Base-by-base conservation (phyloP, 2,113 vertebrate genomes). In the Canis aureus region DNA sequence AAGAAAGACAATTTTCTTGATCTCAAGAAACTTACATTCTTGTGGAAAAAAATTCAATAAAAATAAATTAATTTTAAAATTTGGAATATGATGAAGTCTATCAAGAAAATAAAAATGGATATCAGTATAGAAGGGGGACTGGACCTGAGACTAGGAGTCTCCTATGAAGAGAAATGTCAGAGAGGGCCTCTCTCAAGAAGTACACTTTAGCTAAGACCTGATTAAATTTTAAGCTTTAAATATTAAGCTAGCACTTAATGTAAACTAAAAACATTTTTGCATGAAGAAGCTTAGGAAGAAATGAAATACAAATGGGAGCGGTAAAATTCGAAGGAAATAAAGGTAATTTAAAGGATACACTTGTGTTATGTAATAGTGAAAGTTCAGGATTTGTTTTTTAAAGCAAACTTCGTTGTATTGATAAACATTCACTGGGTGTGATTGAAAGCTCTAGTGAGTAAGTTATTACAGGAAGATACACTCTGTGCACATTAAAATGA, bases 401-500 rank as follows among this genome's bases (percentile, higher is more conserved):
- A n/a, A 60, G 69, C 49, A 83, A 49, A 83, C n/a, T 89, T 98
- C 22, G 29, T 82, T 89, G 35, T 82, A 86, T 25, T 38, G 20
- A 12, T 94, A 78, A 81, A 74, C 51, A 12, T 81, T 78, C 12
- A 35, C 27, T 86, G 53, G 76, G 43, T 5, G 25, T 86, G 67
- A 85, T 11, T 43, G 49, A 76, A 95, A 66, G 66, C 49, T 90
- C 60, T 60, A 62, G 71, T 86, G 64, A 80, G 51, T 82, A 73
- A 78, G 38, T 93, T 96, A 93, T 92, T 97, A 87, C 25, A 71
- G 49, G 27, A 90, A 85, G 85, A 84, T 67, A 89, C 23, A 89
- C 76, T 76, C 51, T 53, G 12, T 91, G 78, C 20, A 71, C n/a
- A 93, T 89, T 89, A 73, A 78, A 96, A 89, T 92, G 88, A 92